phyloP scores from a whole-genome alignment of 2,113 vertebrate species.

The Cariama cristata region DNA sequence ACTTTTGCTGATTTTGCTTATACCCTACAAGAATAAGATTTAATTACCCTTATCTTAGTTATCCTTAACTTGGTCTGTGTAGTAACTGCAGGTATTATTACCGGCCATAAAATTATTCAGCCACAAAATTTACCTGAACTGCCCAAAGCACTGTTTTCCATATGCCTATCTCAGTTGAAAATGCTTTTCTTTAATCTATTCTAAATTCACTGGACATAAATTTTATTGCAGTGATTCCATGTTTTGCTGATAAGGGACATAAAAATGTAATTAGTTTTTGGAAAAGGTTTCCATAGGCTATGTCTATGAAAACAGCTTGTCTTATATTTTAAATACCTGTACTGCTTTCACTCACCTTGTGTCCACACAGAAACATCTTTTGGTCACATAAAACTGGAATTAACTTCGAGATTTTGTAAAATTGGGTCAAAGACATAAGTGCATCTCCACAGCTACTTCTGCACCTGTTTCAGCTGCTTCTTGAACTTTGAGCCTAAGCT shows the following conservation, averaged over 20 bases:
- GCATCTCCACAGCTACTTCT: not conserved
- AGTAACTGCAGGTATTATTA: not conserved
- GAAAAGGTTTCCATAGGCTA: not conserved
- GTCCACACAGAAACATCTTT: not conserved
- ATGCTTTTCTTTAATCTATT: not conserved
- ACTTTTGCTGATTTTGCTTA: not conserved
- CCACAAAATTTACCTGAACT: conserved; percentile 3
- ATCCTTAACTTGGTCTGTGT: not conserved
- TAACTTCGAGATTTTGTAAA: not conserved
- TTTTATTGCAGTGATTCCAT: not conserved
- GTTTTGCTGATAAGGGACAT: not conserved
- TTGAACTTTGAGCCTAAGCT: not conserved
- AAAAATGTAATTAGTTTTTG: not conserved
- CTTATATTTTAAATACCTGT: not conserved
- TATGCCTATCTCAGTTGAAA: not conserved
- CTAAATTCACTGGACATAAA: not conserved
- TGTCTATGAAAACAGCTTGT: not conserved
- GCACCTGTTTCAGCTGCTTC: not conserved
- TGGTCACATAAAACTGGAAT: not conserved
- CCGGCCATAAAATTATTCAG: conserved; percentile 33
- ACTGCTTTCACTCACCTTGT: not conserved
- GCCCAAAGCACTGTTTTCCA: conserved; percentile 5
- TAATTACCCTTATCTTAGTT: conserved; percentile 44
- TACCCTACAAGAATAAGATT: not conserved
- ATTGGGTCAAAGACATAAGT: not conserved